Base-by-base conservation (phyloP, 2,797 vertebrate genomes). In the Anas georgica region DNA sequence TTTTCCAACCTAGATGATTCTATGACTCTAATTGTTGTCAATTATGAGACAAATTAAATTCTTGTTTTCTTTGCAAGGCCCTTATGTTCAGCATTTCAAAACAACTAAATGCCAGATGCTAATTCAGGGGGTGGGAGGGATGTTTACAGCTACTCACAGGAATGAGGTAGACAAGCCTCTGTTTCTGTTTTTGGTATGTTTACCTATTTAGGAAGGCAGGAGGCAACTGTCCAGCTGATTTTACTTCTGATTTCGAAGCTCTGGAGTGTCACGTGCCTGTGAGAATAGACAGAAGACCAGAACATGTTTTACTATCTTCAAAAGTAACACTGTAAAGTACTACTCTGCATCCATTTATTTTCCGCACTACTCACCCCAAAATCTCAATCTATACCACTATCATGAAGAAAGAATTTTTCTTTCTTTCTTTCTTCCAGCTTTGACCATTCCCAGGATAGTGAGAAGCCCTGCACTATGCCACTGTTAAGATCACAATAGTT, bases 141-240 rank as follows among this genome's bases (percentile, higher is more conserved):
- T 66, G 17, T 72, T 89, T 52, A 50, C 2, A 68, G 46, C 41
- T 92, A 80, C 83, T 93, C 56, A 91, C 81, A 64, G 54, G 22
- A 84, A 86, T 45, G 81, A 96, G 86, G 70, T 92, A 93, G 70
- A 77, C 62, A 86, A 69, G 81, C 37, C 73, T 37, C 80, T 77
- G 50, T 66, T 76, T 50, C 68, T 75, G 48, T 87, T 91, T 70
- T 83, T 48, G 93, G 31, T 81, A n/a, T 28, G 23, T 77, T 94
- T 89, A 94, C 73, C 95, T 96, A 1, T 92, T 86, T 83, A 72
- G 60, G 46, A 88, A 73, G 66, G 75, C 64, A 88, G 83, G 46
- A 94, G 52, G 78, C 66, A 91, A 79, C 45, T 33, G 52, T 60
- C 69, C 74, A 60, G 73, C 31, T 90, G 78, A 92, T 86, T 83